phyloP scores from a whole-genome alignment of 1,140 invertebrate genomes.

The Zaprionus kolodkinae region DNA sequence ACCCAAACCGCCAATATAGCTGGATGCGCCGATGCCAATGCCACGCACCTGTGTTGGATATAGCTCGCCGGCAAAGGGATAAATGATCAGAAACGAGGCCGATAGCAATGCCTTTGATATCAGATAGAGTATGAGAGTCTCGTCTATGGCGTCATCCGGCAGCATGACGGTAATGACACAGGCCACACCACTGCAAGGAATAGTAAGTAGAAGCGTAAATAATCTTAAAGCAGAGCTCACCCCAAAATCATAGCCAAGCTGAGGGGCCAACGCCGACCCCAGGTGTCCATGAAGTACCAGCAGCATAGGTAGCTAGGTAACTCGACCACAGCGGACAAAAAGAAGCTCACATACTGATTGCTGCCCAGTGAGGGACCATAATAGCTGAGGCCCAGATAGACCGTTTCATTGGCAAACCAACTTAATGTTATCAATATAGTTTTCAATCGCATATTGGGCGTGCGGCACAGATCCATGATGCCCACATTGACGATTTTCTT shows the following conservation, averaged over 20 bases:
- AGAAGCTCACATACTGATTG: slow-evolving; percentile 94
- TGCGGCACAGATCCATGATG: slow-evolving; percentile 89
- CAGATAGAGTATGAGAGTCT: slow-evolving; percentile 91
- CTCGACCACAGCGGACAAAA: slow-evolving; percentile 92
- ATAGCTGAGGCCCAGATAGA: slow-evolving; percentile 92
- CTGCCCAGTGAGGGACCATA: slow-evolving; percentile 93
- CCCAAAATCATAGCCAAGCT: slow-evolving; percentile 91
- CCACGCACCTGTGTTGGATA: slow-evolving; percentile 94
- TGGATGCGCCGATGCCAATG: slow-evolving; percentile 94
- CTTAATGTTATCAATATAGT: slow-evolving; percentile 88
- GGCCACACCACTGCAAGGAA: slow-evolving; percentile 87
- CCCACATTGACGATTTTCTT: slow-evolving; percentile 87
- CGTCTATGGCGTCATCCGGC: slow-evolving; percentile 89
- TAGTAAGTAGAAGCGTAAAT: neutral
- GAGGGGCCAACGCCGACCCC: slow-evolving; percentile 92
- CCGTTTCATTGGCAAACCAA: slow-evolving; percentile 91
- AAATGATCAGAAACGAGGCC: slow-evolving; percentile 95
- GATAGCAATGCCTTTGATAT: slow-evolving; percentile 95
- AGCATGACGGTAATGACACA: slow-evolving; percentile 93
- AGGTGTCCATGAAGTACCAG: slow-evolving; percentile 93
- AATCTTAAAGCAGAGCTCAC: slow-evolving; percentile 38
- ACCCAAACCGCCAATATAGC: slow-evolving; percentile 93
- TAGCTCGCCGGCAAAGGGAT: slow-evolving; percentile 94
- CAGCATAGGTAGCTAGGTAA: slow-evolving; percentile 93
- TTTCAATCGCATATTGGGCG: slow-evolving; percentile 93